Evolutionary conservation across 37 sponge, comb jelly and placozoan species (phyloP), one percentile per base, ranked within the genome.

Genomic region (Axinella damicornis): DNA sequence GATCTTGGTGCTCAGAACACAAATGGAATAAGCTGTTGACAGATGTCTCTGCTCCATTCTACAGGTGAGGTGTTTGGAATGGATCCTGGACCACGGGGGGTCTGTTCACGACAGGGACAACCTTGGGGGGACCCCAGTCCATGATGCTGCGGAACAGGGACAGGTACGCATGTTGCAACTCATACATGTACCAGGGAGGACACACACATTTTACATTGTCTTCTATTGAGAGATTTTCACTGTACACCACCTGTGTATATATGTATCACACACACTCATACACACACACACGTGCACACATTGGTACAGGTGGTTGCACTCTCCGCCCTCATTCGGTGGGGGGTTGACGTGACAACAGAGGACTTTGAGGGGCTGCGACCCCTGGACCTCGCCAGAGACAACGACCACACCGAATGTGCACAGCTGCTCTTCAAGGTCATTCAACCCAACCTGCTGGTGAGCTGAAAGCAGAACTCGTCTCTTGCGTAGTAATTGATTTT

Each of bases 121-220:
- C 69, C 71, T 92, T 33, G 93, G 93, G 27, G 93, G 96, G 2
- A 95, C 90, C 0, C 93, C 93, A 31, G 77, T 89, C 24, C 96
- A 95, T 84, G 96, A 95, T 66, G 96, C 96, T 11, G 96, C 96
- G 28, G 96, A 95, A 34, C 91, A 92, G 53, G 96, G 96, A 71
- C 93, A 95, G 80, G 93, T 92, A 72, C 16, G 37, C n/a, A 14
- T 31, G 56, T 16, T 27, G 46, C 46, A 46, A 9, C n/a, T n/a
- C n/a, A n/a, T n/a, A n/a, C n/a, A n/a, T n/a, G n/a, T n/a, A n/a
- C n/a, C n/a, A n/a, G n/a, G n/a, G n/a, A n/a, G n/a, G n/a, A n/a
- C 65, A 64, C 25, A 15, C 16, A 13, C 27, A 22, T n/a, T n/a
- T n/a, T n/a, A n/a, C n/a, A n/a, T n/a, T n/a, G n/a, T n/a, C n/a